Percentiles rank a stretch among this genome's conserved stretches.
phyloP scores from a whole-genome alignment of 2,888 invertebrate species.

The Crocallis elinguaria region DNA sequence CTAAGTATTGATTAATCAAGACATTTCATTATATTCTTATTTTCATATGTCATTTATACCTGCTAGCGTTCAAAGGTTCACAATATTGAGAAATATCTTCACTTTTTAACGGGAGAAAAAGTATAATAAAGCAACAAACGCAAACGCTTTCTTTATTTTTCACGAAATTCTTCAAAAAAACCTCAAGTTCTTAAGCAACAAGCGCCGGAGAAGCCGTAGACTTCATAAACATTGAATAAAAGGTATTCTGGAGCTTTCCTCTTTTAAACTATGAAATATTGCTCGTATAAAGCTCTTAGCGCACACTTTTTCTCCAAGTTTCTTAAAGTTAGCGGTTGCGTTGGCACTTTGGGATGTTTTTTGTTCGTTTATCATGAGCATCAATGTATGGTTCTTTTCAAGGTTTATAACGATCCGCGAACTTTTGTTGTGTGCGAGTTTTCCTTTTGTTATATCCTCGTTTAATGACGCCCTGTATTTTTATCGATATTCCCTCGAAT shows the following conservation, averaged over 20 bases:
- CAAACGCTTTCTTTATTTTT: conserved; percentile 27
- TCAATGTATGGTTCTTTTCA: conserved; percentile 40
- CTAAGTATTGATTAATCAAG: no score
- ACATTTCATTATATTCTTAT: no score
- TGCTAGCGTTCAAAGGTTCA: not conserved
- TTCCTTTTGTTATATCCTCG: conserved; percentile 16
- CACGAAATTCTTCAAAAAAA: conserved; percentile 37
- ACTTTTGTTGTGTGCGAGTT: conserved; percentile 30
- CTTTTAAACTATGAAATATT: conserved; percentile 64
- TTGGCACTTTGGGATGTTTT: conserved; percentile 50
- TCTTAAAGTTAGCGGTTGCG: conserved; percentile 51
- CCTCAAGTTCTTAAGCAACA: conserved; percentile 40
- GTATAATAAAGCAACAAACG: conserved; percentile 21
- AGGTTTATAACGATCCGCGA: conserved; percentile 32
- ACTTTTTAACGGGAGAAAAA: conserved; percentile 6
- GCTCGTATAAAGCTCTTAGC: conserved; percentile 59
- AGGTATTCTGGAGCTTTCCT: conserved; percentile 52
- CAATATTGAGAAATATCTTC: not conserved
- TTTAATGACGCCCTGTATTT: conserved; percentile 33
- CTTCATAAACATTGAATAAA: conserved; percentile 57
- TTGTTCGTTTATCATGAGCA: conserved; percentile 42
- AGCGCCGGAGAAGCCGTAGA: conserved; percentile 42
- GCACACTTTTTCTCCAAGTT: conserved; percentile 50
- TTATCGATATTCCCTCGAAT: conserved; percentile 24
- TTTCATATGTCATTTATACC: no score